Evolutionary conservation across 2,888 invertebrate genomes (phyloP).

Genomic region (Trachelus tabidus): DNA sequence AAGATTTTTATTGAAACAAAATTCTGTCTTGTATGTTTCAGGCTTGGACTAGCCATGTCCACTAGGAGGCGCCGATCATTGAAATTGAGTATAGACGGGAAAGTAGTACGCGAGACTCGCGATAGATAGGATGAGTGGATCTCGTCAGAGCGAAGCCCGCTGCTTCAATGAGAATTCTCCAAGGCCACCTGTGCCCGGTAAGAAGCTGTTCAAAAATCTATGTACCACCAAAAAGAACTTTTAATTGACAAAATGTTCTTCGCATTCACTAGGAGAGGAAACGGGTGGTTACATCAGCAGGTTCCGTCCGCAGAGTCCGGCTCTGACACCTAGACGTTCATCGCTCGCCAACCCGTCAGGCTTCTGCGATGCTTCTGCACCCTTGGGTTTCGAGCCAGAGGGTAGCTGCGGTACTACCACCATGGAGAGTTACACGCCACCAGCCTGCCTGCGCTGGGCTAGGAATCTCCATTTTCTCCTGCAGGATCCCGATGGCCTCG

Average conservation of each 20-base stretch:
- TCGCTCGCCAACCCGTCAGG: slow-evolving; percentile 55
- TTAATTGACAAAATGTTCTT: not conserved
- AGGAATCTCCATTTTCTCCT: slow-evolving; percentile 85
- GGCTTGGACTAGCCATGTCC: slow-evolving; percentile 65
- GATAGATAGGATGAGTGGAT: slow-evolving; percentile 65
- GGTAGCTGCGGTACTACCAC: slow-evolving; percentile 68
- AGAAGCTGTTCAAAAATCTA: slow-evolving; percentile 63
- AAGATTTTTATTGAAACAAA: slow-evolving; percentile 7
- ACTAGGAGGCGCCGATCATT: slow-evolving; percentile 62
- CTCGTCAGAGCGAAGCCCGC: slow-evolving; percentile 62
- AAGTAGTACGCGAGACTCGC: slow-evolving; percentile 61
- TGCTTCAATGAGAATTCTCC: slow-evolving; percentile 76
- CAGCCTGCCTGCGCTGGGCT: slow-evolving; percentile 90
- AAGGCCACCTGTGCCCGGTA: slow-evolving; percentile 87
- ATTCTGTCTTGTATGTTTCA: slow-evolving; percentile 41
- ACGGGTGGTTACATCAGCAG: slow-evolving; percentile 58
- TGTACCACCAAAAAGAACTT: not conserved
- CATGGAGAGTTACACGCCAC: slow-evolving; percentile 67
- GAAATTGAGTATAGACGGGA: slow-evolving; percentile 61
- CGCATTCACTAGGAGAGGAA: slow-evolving; percentile 56
- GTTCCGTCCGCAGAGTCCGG: slow-evolving; percentile 62
- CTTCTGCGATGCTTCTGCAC: slow-evolving; percentile 65
- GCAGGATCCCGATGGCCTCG: slow-evolving; percentile 88
- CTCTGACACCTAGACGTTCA: slow-evolving; percentile 65
- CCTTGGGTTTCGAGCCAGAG: slow-evolving; percentile 71